Evolutionary conservation across 2,113 vertebrate species (phyloP).

Genomic region (Syngnathus floridae): DNA sequence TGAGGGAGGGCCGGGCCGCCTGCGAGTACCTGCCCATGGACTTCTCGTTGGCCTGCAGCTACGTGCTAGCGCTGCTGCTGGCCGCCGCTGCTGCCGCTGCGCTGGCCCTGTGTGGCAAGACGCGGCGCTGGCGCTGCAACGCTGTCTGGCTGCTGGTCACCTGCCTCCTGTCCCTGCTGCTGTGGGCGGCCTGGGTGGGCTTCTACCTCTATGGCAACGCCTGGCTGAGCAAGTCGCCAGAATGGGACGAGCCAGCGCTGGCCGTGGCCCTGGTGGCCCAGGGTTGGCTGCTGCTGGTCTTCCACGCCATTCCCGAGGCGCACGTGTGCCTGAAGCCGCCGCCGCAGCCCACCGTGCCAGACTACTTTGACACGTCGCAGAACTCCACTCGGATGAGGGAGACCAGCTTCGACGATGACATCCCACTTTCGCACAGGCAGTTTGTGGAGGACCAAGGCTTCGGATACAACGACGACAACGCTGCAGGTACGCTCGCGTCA

Average conservation of each 20-base stretch:
- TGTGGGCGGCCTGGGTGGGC: conserved; percentile 92
- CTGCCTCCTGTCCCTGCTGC: conserved; percentile 80
- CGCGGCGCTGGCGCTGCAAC: conserved; percentile 85
- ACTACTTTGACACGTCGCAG: conserved; percentile 95
- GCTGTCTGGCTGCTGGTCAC: conserved; percentile 83
- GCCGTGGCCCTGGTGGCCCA: conserved; percentile 87
- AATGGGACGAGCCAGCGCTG: conserved; percentile 86
- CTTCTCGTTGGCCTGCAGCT: conserved; percentile 85
- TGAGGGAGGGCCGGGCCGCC: conserved; percentile 80
- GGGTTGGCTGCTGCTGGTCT: conserved; percentile 91
- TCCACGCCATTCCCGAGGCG: conserved; percentile 88
- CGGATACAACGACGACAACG: conserved; percentile 85
- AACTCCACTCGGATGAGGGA: conserved; percentile 88
- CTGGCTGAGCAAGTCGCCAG: conserved; percentile 72
- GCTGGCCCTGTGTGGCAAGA: conserved; percentile 86
- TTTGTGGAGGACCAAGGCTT: conserved; percentile 96
- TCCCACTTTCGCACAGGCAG: conserved; percentile 84
- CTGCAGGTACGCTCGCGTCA: conserved; percentile 73
- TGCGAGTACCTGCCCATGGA: conserved; percentile 88
- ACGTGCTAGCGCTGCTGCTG: conserved; percentile 82
- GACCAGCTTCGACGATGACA: conserved; percentile 92
- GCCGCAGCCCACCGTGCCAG: conserved; percentile 84
- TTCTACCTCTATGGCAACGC: conserved; percentile 89
- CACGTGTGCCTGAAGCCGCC: conserved; percentile 82
- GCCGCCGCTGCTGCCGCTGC: conserved; percentile 75